Evolutionary conservation across 2,888 invertebrate species (phyloP).

Genomic region (Drosophila putrida): DNA sequence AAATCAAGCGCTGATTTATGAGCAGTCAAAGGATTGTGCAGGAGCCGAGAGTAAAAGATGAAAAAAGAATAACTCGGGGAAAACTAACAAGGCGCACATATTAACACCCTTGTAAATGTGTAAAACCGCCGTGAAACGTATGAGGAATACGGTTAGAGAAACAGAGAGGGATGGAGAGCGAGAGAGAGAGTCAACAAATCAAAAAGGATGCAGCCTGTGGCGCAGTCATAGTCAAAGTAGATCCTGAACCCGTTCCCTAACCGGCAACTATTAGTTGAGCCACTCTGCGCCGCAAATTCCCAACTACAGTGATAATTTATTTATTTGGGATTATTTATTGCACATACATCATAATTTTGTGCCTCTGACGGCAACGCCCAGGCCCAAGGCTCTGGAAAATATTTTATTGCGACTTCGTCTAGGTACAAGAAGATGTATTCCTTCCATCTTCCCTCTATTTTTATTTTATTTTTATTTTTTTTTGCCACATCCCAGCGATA

Average conservation of each 20-base stretch:
- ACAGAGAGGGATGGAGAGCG: conserved; percentile 10
- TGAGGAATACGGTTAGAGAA: conserved; percentile 15
- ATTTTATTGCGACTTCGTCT: conserved; percentile 65
- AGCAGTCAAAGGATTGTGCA: conserved; percentile 62
- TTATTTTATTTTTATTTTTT: conserved; percentile 8
- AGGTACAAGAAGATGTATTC: conserved; percentile 55
- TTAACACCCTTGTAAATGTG: conserved; percentile 79
- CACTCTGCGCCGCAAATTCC: conserved; percentile 61
- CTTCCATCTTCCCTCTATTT: conserved; percentile 14
- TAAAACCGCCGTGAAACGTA: conserved; percentile 76
- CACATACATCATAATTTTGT: conserved; percentile 83
- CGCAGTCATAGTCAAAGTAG: conserved; percentile 32
- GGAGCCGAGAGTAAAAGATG: conserved; percentile 33
- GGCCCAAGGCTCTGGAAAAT: conserved; percentile 55
- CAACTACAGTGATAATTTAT: conserved; percentile 80
- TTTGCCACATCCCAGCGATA: conserved; percentile 41
- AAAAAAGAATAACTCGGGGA: conserved; percentile 49
- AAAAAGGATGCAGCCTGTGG: conserved; percentile 27
- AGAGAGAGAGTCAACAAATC: conserved; percentile 63
- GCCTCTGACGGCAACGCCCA: conserved; percentile 64
- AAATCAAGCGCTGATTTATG: conserved; percentile 80
- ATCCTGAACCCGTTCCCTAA: conserved; percentile 45
- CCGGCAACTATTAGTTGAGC: conserved; percentile 74
- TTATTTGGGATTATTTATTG: conserved; percentile 85
- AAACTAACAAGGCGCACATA: conserved; percentile 71